Conservation (phyloP, 2,113 vertebrate species). For the Tamias sibiricus region DNA sequence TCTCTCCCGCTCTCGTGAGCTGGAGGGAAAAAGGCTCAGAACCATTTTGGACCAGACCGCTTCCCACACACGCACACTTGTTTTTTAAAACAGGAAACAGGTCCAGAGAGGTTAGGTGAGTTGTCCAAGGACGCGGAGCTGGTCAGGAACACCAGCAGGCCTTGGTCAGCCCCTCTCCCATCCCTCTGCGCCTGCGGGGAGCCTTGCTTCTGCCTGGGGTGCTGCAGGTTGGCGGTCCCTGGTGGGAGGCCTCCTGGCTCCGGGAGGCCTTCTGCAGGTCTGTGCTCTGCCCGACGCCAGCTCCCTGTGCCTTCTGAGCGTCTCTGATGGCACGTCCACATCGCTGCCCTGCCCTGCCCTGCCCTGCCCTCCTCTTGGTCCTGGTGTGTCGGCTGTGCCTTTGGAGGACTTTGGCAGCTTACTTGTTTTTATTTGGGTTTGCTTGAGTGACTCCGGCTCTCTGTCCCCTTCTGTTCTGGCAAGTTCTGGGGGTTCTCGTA, state of each 20-base stretch:
- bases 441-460: background rate
- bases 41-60: background rate
- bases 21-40: background rate
- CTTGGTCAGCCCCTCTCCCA: background rate
- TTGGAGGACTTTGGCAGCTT: background rate
- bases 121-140: slow-evolving; percentile 19
- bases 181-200: background rate
- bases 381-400: background rate
- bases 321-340: too few relatives aligned
- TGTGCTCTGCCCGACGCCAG: too few relatives aligned
- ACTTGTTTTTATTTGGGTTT: slow-evolving; percentile 20
- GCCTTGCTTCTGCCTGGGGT: too few relatives aligned
- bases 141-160: background rate
- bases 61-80: background rate
- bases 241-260: background rate
- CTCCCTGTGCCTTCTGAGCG: too few relatives aligned
- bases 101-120: background rate
- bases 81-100: background rate
- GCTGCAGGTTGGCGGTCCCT: background rate
- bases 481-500: background rate
- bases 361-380: too few relatives aligned
- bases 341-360: too few relatives aligned
- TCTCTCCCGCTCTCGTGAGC: background rate
- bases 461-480: background rate
- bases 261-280: background rate